Percentiles rank a stretch among this genome's conserved stretches.
phyloP scores from a whole-genome alignment of 2,113 vertebrate species.

The Galeopterus variegatus region DNA sequence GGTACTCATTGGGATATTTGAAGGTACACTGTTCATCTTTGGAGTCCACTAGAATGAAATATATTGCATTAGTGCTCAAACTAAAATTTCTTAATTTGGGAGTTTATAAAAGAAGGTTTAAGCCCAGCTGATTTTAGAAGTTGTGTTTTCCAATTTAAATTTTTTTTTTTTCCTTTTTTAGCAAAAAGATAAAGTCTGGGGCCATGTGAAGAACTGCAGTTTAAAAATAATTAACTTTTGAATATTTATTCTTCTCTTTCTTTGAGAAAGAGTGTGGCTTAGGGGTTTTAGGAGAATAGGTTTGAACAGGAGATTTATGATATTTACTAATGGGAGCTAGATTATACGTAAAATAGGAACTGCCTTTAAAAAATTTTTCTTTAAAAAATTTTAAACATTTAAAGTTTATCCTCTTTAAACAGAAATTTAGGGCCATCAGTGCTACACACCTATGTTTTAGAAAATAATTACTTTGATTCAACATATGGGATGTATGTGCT shows the following conservation, averaged over 20 bases:
- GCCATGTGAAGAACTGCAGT: background rate
- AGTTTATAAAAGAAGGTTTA: background rate
- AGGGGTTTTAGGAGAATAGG: background rate
- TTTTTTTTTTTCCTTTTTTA: background rate
- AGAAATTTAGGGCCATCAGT: slow-evolving; percentile 44
- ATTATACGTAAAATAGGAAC: slow-evolving; percentile 30
- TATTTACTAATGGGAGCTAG: slow-evolving; percentile 22
- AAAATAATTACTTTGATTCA: background rate
- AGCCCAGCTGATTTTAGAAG: slow-evolving; percentile 15
- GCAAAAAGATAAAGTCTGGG: background rate
- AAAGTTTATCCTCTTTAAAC: background rate
- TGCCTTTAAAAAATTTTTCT: background rate
- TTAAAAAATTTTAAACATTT: background rate
- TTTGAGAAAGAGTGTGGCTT: slow-evolving; percentile 6
- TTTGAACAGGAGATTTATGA: background rate
- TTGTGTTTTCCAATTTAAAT: background rate
- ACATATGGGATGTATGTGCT: background rate
- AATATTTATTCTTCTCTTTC: background rate
- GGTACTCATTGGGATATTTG: background rate
- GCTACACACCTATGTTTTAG: background rate
- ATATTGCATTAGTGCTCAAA: slow-evolving; percentile 11
- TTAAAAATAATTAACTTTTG: background rate
- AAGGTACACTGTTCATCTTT: slow-evolving; percentile 6
- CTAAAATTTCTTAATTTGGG: background rate
- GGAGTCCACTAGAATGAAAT: background rate